Evolutionary conservation across 2,113 vertebrate species (phyloP).

Genomic region (Nematolebias whitei): DNA sequence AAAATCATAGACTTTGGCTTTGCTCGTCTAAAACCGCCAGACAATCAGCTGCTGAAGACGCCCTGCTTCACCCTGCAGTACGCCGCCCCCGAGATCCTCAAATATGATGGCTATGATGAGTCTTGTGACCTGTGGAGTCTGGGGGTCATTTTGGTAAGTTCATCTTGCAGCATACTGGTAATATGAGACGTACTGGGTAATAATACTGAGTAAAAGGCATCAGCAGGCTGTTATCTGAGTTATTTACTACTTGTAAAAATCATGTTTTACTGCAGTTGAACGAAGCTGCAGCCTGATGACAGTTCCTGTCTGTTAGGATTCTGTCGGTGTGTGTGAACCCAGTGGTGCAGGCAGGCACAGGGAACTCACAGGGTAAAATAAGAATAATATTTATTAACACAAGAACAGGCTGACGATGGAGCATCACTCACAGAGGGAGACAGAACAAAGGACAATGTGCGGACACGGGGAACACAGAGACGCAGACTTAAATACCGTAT

Average conservation of each 20-base stretch:
- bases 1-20: constrained; percentile 99
- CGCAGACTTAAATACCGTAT: no score
- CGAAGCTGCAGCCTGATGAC: no score
- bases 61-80: constrained; percentile 98
- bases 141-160: constrained; percentile 95
- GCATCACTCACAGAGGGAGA: no score
- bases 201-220: constrained; percentile 1
- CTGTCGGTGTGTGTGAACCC: no score
- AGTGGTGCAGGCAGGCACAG: no score
- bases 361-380: no score
- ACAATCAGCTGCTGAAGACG: constrained; percentile 96
- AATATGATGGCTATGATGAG: constrained; percentile 93
- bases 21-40: constrained; percentile 94
- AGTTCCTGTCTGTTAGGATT: no score
- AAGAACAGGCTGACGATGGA: no score
- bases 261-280: background rate
- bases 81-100: constrained; percentile 93
- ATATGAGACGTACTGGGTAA: background rate
- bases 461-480: no score
- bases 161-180: background rate
- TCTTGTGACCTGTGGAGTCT: constrained; percentile 99
- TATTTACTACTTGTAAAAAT: background rate
- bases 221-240: background rate
- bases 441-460: no score
- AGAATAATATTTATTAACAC: no score